Conservation (phyloP, 2,797 vertebrate species). For the Philypnodon macrostomus region DNA sequence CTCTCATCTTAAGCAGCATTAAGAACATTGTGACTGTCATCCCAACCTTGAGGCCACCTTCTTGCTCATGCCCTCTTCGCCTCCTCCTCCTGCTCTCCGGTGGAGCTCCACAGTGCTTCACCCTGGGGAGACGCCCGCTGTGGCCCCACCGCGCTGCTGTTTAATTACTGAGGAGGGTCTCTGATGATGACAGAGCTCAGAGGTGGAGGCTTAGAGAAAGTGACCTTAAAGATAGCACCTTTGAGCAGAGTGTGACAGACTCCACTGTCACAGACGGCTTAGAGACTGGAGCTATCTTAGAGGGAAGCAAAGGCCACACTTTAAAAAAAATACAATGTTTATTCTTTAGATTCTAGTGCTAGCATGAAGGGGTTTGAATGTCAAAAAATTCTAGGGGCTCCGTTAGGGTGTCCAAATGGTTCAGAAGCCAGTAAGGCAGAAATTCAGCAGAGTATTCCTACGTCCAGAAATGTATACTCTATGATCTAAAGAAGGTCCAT, state of each 20-base stretch:
- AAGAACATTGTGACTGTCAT: not conserved
- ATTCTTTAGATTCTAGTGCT: no score
- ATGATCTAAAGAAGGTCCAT: no score
- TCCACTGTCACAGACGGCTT: slow-evolving; percentile 1
- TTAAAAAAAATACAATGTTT: no score
- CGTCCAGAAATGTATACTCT: no score
- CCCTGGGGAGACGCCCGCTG: slow-evolving; percentile 56
- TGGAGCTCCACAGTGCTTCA: slow-evolving; percentile 47
- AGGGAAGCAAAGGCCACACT: no score
- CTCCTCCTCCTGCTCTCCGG: slow-evolving; percentile 50
- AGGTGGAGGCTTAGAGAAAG: slow-evolving; percentile 34
- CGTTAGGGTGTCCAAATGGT: no score
- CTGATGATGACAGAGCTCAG: slow-evolving; percentile 23
- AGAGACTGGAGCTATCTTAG: not conserved
- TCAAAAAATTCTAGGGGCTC: no score
- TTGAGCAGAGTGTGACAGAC: not conserved
- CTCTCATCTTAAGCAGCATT: not conserved
- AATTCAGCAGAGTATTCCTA: no score
- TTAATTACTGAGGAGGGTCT: slow-evolving; percentile 76
- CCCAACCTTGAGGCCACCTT: slow-evolving; percentile 53
- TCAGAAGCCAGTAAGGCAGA: no score
- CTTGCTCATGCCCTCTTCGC: slow-evolving; percentile 41
- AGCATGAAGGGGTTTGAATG: no score
- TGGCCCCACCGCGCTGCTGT: slow-evolving; percentile 54
- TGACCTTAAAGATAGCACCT: slow-evolving; percentile 35